A percentile compares a stretch with the other conserved stretches of the same genome.
Conservation (phyloP, 2,888 invertebrate species). For the Eilema caniola region DNA sequence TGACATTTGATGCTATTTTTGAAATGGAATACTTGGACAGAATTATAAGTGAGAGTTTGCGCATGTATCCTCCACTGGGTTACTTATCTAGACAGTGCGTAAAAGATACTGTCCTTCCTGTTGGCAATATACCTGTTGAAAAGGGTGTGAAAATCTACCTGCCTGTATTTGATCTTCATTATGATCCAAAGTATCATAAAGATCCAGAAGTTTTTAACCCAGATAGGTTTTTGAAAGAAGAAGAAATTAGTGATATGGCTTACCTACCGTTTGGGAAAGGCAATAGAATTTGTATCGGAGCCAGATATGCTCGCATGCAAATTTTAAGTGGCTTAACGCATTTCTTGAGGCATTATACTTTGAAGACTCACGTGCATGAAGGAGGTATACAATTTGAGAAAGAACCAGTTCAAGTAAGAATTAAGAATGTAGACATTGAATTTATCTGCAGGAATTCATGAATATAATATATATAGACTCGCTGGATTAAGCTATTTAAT, state of each 20-base stretch:
- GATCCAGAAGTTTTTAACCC: constrained; percentile 79
- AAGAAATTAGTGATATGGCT: constrained; percentile 54
- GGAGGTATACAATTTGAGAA: constrained; percentile 59
- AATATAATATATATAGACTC: neutral
- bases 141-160: constrained; percentile 66
- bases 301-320: constrained; percentile 65
- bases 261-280: constrained; percentile 81
- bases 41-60: constrained; percentile 62
- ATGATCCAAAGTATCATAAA: constrained; percentile 74
- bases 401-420: constrained; percentile 58
- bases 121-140: constrained; percentile 31
- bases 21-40: constrained; percentile 68
- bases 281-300: constrained; percentile 76
- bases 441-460: constrained; percentile 14
- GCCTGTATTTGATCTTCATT: constrained; percentile 71
- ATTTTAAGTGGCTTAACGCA: constrained; percentile 59
- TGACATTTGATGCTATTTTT: constrained; percentile 48
- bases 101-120: constrained; percentile 14
- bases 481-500: neutral
- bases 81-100: constrained; percentile 62
- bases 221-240: constrained; percentile 66
- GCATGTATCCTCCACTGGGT: constrained; percentile 68
- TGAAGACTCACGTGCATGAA: constrained; percentile 50
- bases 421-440: constrained; percentile 50
- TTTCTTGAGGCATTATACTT: constrained; percentile 56